Conservation (phyloP, 2,888 invertebrate genomes). For the Andricus quercusramuli region DNA sequence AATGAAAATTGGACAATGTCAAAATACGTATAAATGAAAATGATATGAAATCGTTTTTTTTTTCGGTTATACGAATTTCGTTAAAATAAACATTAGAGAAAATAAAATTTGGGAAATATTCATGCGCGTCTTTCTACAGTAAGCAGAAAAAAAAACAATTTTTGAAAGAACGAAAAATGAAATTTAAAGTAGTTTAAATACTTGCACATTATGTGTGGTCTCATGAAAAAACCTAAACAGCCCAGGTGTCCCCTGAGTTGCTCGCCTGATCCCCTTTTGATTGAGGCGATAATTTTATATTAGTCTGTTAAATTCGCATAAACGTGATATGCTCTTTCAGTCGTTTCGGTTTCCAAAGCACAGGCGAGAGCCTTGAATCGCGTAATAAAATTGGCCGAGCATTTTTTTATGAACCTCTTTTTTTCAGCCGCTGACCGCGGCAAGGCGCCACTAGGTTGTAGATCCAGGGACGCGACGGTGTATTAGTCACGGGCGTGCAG, state of each 20-base stretch:
- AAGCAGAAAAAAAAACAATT: no score
- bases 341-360: slow-evolving; percentile 10
- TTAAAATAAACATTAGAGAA: no score
- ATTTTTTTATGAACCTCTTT: slow-evolving; percentile 46
- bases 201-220: no score
- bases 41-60: no score
- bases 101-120: no score
- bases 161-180: no score
- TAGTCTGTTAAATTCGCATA: slow-evolving; percentile 26
- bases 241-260: neutral
- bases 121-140: no score
- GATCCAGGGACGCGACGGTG: slow-evolving; percentile 36
- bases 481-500: slow-evolving; percentile 57
- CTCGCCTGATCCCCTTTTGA: slow-evolving; percentile 16
- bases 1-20: no score
- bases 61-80: no score
- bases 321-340: slow-evolving; percentile 17
- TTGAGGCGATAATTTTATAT: slow-evolving; percentile 28
- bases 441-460: slow-evolving; percentile 53
- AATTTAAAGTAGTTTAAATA: no score
- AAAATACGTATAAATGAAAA: no score
- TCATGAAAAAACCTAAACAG: neutral
- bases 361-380: slow-evolving; percentile 6
- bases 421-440: slow-evolving; percentile 40
- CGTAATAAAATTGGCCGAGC: slow-evolving; percentile 23